phyloP scores from a whole-genome alignment of 2,113 vertebrate species.

The Arizona elegans region DNA sequence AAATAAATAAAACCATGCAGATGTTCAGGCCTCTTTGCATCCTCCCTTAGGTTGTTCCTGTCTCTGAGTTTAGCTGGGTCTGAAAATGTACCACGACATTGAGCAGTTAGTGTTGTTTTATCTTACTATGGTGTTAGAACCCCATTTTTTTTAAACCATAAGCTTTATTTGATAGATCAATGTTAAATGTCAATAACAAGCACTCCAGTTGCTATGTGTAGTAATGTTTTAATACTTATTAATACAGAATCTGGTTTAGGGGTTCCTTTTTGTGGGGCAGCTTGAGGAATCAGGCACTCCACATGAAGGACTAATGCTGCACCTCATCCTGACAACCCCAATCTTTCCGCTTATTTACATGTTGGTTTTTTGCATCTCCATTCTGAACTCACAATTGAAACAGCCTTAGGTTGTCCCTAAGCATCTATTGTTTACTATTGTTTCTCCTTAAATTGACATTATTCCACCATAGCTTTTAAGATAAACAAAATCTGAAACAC shows the following conservation, averaged over 20 bases:
- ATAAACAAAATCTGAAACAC: neutral
- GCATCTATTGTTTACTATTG: neutral
- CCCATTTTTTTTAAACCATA: neutral
- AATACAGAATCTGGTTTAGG: neutral
- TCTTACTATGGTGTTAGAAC: neutral
- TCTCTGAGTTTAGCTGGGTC: neutral
- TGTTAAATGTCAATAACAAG: neutral
- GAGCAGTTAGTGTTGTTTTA: neutral
- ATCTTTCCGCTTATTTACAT: neutral
- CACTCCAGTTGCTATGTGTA: neutral
- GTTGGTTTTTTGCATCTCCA: neutral
- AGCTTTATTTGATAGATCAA: neutral
- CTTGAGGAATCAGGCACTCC: neutral
- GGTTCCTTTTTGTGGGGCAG: neutral
- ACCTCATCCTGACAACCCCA: neutral
- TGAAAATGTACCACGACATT: neutral
- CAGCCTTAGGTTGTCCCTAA: neutral
- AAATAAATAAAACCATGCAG: no score
- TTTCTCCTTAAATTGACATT: neutral
- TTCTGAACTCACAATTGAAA: neutral
- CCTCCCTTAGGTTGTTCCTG: neutral
- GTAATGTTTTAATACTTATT: neutral
- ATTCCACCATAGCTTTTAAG: neutral
- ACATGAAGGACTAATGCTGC: neutral
- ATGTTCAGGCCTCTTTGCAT: neutral